Evolutionary conservation across 2,113 vertebrate genomes (phyloP).

Genomic region (Capreolus pygargus): DNA sequence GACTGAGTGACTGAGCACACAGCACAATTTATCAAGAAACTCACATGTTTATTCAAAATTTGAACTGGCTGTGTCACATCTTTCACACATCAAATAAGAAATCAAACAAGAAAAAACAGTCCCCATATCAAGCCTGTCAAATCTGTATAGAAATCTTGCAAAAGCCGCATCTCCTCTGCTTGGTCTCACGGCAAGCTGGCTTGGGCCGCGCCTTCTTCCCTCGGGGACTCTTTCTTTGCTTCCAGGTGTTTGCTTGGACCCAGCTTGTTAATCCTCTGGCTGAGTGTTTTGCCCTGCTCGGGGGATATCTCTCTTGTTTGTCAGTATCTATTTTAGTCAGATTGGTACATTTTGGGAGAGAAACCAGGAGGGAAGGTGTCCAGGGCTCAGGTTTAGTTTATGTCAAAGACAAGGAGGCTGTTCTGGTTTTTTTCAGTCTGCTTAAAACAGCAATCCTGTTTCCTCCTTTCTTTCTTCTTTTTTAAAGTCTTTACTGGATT

Average conservation of each 20-base stretch:
- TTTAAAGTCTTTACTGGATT: not conserved
- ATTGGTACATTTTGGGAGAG: not conserved
- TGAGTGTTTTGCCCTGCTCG: not conserved
- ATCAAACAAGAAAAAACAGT: not conserved
- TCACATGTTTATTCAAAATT: not conserved
- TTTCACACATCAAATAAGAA: not conserved
- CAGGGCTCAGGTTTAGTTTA: not conserved
- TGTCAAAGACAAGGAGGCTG: not conserved
- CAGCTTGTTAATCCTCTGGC: not conserved
- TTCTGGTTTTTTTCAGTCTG: fast-evolving
- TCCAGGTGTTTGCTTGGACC: fast-evolving
- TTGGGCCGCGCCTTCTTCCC: fast-evolving
- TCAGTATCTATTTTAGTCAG: not conserved
- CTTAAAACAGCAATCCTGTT: not conserved
- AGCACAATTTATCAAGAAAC: not conserved
- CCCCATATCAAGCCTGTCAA: not conserved
- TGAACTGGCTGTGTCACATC: not conserved
- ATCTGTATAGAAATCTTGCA: not conserved
- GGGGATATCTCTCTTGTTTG: not conserved
- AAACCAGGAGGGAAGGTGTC: not conserved
- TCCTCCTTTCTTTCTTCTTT: not conserved
- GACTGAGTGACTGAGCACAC: not conserved
- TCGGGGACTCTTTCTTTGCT: no score
- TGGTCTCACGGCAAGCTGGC: fast-evolving
- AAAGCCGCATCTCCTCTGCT: not conserved